Conservation (phyloP, 2,113 vertebrate genomes). For the Polypterus bichir region DNA sequence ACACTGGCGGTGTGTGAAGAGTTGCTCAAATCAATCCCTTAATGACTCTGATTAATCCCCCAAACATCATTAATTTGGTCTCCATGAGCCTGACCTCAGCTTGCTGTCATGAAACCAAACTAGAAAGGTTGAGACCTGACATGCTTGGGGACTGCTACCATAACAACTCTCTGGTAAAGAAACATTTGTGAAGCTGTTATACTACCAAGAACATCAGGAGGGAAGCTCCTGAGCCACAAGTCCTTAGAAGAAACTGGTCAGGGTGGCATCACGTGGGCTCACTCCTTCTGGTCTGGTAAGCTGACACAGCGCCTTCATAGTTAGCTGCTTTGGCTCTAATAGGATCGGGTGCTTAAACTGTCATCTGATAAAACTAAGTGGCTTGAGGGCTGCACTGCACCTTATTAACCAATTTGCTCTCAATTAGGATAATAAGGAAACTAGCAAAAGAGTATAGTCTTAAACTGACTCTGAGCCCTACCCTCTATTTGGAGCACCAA, state of each 20-base stretch:
- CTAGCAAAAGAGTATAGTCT: constrained; percentile 56
- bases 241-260: too few relatives aligned
- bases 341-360: constrained; percentile 74
- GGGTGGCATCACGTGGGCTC: constrained; percentile 19
- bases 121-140: too few relatives aligned
- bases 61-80: constrained; percentile 4
- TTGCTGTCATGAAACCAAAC: too few relatives aligned
- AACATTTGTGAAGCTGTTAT: too few relatives aligned
- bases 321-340: constrained; percentile 76
- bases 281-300: constrained; percentile 34
- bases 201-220: too few relatives aligned
- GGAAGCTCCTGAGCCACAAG: too few relatives aligned
- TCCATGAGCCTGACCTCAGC: too few relatives aligned
- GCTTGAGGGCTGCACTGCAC: constrained; percentile 61
- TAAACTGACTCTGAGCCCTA: constrained; percentile 37
- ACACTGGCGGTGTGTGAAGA: neutral
- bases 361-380: constrained; percentile 78
- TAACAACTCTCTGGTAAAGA: too few relatives aligned
- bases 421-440: constrained; percentile 74
- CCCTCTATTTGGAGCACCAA: neutral
- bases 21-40: neutral
- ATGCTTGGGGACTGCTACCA: too few relatives aligned
- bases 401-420: constrained; percentile 72
- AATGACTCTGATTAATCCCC: neutral
- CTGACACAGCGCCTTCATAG: constrained; percentile 71